Base-by-base conservation (phyloP, 2,888 invertebrate species). In the Orthosia gracilis region DNA sequence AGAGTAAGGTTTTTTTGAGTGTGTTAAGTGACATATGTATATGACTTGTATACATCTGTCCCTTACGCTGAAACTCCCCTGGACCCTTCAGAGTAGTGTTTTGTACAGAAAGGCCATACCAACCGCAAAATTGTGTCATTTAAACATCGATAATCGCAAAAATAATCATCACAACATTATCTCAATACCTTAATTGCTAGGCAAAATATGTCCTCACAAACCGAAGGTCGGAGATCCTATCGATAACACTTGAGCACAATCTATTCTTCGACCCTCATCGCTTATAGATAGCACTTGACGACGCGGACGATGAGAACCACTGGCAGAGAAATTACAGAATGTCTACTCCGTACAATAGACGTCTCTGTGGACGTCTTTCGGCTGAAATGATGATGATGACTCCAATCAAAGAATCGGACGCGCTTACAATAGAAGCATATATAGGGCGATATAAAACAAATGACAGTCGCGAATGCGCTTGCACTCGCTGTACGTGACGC, bases 271-370 rank as follows among this genome's bases (percentile, higher is more conserved):
- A 72, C 69, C 65, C 69, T 72, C 62, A 54, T 72, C 64, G 79
- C 67, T 78, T 84, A 82, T 82, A 84, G 76, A 82, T 82, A 84
- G 76, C 70, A 52, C 52, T 76, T 71, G 66, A 66, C 71, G 64
- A 81, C 59, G 45, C 31, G 31, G 31, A 74, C 55, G 21, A 40
- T 65, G 18, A n/a, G 21, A 61, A 45, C 55, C 15, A 64, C 52
- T 76, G 12, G 12, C 52, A 58, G 12, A 65, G 21, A 55, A 17
- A 18, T 15, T 26, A 45, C 76, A 64, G 26, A 75, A 73, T 49
- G 13, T 26, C 15, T 0, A 13, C 23, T 55, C 4, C 13, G 17
- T 4, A 47, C 18, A 23, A n/a, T 40, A 1, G 40, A 9, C 40
- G 40, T 9, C 40, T 40, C 9, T 40, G 40, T 40, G 31, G 7